Evolutionary conservation across 92 coral and sea anemone genomes (phyloP).

Genomic region (Scolanthus callimorphus): DNA sequence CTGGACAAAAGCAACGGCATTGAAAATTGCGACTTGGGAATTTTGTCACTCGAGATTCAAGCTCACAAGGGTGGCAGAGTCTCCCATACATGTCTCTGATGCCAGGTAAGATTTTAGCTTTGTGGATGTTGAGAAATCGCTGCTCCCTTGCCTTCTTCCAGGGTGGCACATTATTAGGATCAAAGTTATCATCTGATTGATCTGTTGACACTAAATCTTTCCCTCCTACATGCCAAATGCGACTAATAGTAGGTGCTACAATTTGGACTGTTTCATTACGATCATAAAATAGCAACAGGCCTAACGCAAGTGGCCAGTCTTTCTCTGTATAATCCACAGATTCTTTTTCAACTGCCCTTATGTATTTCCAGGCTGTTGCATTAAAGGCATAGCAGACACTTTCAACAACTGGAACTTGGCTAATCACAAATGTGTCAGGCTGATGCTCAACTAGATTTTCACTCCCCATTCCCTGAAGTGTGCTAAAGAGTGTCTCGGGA

Average conservation of each 20-base stretch:
- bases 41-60: constrained; percentile 59
- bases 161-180: constrained; percentile 50
- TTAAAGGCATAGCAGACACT: constrained; percentile 91
- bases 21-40: constrained; percentile 53
- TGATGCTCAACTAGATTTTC: constrained; percentile 84
- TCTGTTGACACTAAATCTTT: constrained; percentile 41
- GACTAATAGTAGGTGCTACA: constrained; percentile 88
- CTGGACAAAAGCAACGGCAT: constrained; percentile 73
- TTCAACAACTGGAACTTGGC: constrained; percentile 82
- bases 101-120: constrained; percentile 68
- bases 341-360: constrained; percentile 77
- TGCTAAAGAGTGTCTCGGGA: constrained; percentile 61
- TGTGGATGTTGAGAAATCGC: constrained; percentile 59
- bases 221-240: constrained; percentile 96
- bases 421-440: constrained; percentile 86
- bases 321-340: constrained; percentile 63
- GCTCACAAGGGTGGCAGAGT: constrained; percentile 82
- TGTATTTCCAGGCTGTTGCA: constrained; percentile 85
- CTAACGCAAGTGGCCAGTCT: constrained; percentile 89
- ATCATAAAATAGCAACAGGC: constrained; percentile 75
- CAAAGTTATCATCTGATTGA: constrained; percentile 5
- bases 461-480: constrained; percentile 84
- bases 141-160: constrained; percentile 79
- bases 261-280: constrained; percentile 79
- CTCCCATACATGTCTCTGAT: constrained; percentile 81